Evolutionary conservation across 2,888 invertebrate genomes (phyloP).

Genomic region (Sinotaia quadrata): DNA sequence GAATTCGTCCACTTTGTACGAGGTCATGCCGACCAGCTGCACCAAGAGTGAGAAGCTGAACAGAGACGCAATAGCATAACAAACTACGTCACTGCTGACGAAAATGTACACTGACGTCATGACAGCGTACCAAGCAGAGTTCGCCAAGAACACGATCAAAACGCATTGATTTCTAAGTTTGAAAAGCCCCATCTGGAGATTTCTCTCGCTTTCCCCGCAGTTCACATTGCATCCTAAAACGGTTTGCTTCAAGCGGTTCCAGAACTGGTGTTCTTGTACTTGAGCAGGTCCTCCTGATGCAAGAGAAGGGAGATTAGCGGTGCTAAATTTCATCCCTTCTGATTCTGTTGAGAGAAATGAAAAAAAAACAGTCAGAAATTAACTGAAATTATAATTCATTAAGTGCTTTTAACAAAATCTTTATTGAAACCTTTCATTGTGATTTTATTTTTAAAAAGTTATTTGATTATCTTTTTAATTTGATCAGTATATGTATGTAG

Average conservation of each 20-base stretch:
- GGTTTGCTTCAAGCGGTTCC: constrained; percentile 38
- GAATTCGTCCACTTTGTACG: constrained; percentile 43
- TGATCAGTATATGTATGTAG: no score
- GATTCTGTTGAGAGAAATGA: constrained; percentile 4
- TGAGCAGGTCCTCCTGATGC: neutral
- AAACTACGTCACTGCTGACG: constrained; percentile 43
- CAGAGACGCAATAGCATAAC: constrained; percentile 45
- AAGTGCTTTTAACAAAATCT: no score
- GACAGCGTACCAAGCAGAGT: constrained; percentile 43
- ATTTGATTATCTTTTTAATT: no score
- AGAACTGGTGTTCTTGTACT: constrained; percentile 38
- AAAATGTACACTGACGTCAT: constrained; percentile 44
- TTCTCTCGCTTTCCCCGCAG: constrained; percentile 31
- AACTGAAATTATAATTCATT: no score
- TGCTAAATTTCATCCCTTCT: neutral
- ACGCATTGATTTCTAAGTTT: constrained; percentile 42
- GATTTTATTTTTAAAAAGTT: no score
- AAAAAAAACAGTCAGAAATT: neutral
- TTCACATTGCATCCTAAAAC: constrained; percentile 42
- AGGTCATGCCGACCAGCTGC: constrained; percentile 48
- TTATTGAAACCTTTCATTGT: no score
- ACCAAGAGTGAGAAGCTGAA: constrained; percentile 50
- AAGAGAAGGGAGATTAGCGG: neutral
- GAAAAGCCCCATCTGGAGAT: constrained; percentile 32
- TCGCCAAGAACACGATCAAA: constrained; percentile 38